Base-by-base conservation (phyloP, 2,113 vertebrate species). In the Istiophorus platypterus region DNA sequence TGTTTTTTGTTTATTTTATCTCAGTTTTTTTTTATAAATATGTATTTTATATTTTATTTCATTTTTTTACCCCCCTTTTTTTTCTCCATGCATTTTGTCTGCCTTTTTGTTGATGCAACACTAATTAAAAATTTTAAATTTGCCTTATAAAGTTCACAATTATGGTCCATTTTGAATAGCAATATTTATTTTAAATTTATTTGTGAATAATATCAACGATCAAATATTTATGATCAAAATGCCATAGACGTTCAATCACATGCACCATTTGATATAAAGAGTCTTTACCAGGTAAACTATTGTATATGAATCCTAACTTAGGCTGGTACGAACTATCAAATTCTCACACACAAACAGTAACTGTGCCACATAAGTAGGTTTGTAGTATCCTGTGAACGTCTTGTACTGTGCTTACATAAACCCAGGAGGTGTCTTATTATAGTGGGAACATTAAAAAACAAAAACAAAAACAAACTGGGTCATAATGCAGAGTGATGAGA, bases 371-470 rank as follows among this genome's bases (percentile, higher is more conserved):
- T 42, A 39, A 51, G 29, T 17, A 49, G 47, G 45, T 63, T 13
- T 57, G 24, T 29, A 7, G 41, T 14, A 18, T 77, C 29, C 56
- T 63, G 54, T 62, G 10, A 24, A 14, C 47, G 45, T 56, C 29
- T 10, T n/a, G 1, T 70, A 9, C 49, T 51, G 58, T 10, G 27
- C 34, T 26, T 5, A 63, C 34, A 82, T 51, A 85, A 85, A 82
- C 49, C 75, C 24, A 20, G 5, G 61, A 20, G 57, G 54, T 64
- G 68, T 72, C 39, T 31, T 72, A 5, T 80, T 80, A 45, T 68
- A 37, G 18, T 2, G 12, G 13, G 10, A 24, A 42, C 24, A 70
- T 26, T 11, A 6, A 34, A 66, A 54, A 70, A n/a, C n/a, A n/a
- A n/a, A n/a, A n/a, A n/a, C n/a, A n/a, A n/a, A n/a, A n/a, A n/a